Conservation (phyloP, 2,888 invertebrate species). For the Cataglyphis livida region DNA sequence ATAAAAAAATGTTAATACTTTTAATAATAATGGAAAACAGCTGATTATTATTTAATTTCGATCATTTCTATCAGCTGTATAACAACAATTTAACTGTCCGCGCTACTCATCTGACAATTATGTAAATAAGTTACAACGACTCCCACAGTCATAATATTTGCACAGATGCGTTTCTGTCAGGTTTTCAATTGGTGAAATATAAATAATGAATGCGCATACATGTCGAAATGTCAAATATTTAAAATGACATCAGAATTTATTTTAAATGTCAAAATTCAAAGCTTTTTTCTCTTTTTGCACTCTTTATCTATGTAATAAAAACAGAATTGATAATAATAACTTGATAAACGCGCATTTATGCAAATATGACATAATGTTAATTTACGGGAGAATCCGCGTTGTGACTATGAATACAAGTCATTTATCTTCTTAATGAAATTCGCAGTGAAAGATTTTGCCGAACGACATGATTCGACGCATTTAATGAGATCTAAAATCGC, state of each 20-base stretch:
- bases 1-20: background rate
- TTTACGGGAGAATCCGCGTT: slow-evolving; percentile 10
- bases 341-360: slow-evolving; percentile 6
- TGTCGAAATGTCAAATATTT: background rate
- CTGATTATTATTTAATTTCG: background rate
- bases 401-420: slow-evolving; percentile 33
- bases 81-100: background rate
- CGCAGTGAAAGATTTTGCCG: background rate
- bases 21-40: background rate
- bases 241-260: background rate
- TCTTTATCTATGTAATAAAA: background rate
- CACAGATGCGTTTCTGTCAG: background rate
- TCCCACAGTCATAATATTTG: slow-evolving; percentile 3
- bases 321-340: background rate
- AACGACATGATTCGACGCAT: slow-evolving; percentile 26
- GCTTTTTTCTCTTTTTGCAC: background rate
- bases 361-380: slow-evolving; percentile 13
- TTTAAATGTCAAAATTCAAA: background rate
- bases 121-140: slow-evolving; percentile 2
- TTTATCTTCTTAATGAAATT: slow-evolving; percentile 51
- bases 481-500: slow-evolving; percentile 41
- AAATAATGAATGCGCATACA: background rate
- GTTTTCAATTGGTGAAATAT: background rate
- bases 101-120: background rate
- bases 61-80: background rate